These are phyloP conservation scores for Egretta garzetta DNA, from an alignment of 2,113 vertebrate genomes.

Conservation along the genomic window DNA sequence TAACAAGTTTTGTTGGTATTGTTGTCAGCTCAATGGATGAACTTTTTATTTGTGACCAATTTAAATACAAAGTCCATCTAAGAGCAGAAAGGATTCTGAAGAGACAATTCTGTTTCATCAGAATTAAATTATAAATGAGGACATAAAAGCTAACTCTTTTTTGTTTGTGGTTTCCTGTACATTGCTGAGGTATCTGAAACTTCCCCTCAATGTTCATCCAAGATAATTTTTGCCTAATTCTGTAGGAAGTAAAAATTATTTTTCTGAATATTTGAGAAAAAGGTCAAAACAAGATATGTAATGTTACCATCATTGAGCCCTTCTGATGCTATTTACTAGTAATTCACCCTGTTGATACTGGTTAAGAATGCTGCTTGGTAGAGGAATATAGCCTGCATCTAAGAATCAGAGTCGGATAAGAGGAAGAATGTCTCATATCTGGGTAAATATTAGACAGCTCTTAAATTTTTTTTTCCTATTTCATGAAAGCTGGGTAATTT, in stretches of 20 bases:
- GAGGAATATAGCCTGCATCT: neutral
- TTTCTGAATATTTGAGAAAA: neutral
- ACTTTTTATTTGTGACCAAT: neutral
- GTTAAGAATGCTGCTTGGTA: neutral
- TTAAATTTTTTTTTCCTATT: neutral
- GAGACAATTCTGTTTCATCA: neutral
- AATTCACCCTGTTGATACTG: neutral
- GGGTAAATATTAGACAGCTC: neutral
- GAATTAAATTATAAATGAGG: neutral
- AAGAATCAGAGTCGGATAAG: neutral
- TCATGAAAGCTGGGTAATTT: fast-evolving
- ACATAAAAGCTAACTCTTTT: neutral
- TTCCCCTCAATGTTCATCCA: neutral
- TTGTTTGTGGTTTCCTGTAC: neutral
- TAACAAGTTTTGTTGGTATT: neutral
- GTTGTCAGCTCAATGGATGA: neutral
- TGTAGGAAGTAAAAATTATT: neutral
- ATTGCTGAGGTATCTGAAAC: neutral
- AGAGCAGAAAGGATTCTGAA: neutral
- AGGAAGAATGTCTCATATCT: neutral
- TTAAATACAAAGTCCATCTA: neutral
- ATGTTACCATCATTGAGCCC: neutral
- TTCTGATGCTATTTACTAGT: neutral
- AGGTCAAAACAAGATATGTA: neutral
- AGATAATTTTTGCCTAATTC: neutral